Conservation (phyloP, 2,113 vertebrate genomes). For the Diadophis punctatus region DNA sequence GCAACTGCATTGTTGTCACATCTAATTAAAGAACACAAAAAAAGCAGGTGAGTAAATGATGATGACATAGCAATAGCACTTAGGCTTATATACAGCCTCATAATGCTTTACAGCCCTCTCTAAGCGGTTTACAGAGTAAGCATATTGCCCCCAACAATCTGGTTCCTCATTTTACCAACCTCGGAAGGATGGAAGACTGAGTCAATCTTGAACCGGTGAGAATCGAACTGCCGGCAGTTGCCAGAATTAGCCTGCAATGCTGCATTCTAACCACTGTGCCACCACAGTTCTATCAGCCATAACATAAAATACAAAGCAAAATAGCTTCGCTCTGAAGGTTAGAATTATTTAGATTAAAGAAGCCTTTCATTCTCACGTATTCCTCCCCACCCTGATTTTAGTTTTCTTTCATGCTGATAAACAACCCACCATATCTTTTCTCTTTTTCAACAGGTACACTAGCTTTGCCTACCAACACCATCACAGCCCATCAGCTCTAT, state of each 20-base stretch:
- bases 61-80: background rate
- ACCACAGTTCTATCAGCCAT: background rate
- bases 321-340: background rate
- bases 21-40: background rate
- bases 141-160: no score
- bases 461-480: slow-evolving; percentile 89
- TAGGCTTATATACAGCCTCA: background rate
- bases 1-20: background rate
- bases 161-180: no score
- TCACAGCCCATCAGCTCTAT: slow-evolving; percentile 94
- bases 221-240: no score
- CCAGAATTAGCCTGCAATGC: no score
- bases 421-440: background rate
- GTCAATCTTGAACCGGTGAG: no score
- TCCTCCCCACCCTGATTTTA: background rate
- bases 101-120: no score
- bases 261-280: no score
- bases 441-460: slow-evolving; percentile 72
- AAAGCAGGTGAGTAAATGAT: background rate
- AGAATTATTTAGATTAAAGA: background rate
- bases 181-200: no score
- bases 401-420: background rate
- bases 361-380: background rate
- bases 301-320: background rate
- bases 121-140: no score